phyloP scores from a whole-genome alignment of 2,888 invertebrate species.

The Epinotia nisella region DNA sequence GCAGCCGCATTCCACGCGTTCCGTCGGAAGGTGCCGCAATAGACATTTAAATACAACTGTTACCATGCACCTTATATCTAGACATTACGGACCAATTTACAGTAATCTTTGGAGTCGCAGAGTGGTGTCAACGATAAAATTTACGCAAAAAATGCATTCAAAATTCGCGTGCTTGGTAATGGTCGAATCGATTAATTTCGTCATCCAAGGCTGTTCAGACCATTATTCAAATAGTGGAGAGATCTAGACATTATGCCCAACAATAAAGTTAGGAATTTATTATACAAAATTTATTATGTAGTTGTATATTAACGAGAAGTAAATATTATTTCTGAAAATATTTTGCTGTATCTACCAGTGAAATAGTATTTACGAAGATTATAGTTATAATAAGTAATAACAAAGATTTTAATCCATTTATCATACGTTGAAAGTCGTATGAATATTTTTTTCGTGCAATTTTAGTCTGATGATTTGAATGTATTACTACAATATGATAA shows the following conservation, averaged over 20 bases:
- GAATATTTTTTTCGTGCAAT: no score
- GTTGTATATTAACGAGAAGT: not conserved
- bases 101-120: not conserved
- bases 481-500: no score
- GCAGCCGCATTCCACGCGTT: constrained; percentile 61
- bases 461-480: no score
- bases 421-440: no score
- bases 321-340: not conserved
- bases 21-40: constrained; percentile 45
- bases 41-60: constrained; percentile 12
- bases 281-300: no score
- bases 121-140: constrained; percentile 22
- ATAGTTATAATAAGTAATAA: not conserved
- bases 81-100: not conserved
- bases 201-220: constrained; percentile 34
- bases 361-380: not conserved
- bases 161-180: constrained; percentile 39
- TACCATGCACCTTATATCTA: constrained; percentile 14
- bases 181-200: constrained; percentile 34
- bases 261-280: not conserved
- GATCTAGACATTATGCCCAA: not conserved
- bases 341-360: not conserved
- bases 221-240: constrained; percentile 22
- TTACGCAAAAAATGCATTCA: constrained; percentile 39
- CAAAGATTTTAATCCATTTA: no score